Evolutionary conservation across 2,888 invertebrate genomes (phyloP).

Genomic region (Latheticus oryzae): DNA sequence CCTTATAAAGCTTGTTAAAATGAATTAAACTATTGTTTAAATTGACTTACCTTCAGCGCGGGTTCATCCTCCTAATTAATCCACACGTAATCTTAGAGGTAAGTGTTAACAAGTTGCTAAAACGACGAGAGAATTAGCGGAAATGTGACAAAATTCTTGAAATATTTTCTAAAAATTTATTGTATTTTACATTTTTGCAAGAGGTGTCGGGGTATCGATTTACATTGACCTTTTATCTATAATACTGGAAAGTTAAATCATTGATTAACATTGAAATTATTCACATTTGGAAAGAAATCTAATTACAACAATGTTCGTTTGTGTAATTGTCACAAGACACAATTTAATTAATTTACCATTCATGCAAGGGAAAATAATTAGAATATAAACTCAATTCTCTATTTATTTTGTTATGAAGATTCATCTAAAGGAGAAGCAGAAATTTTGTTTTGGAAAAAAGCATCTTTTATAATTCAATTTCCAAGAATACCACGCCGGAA

Average conservation of each 20-base stretch:
- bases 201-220: constrained; percentile 9
- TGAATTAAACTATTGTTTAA: constrained; percentile 44
- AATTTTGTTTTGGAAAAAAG: too few species aligned
- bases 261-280: constrained; percentile 1
- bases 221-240: constrained; percentile 8
- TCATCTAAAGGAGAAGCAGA: too few species aligned
- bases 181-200: too few species aligned
- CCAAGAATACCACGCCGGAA: too few species aligned
- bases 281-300: not conserved
- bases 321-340: too few species aligned
- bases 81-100: not conserved
- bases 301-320: too few species aligned
- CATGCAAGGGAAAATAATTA: too few species aligned
- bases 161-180: too few species aligned
- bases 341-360: too few species aligned
- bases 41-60: constrained; percentile 31
- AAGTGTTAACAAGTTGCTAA: constrained; percentile 14
- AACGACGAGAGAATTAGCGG: constrained; percentile 6
- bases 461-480: too few species aligned
- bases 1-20: constrained; percentile 44
- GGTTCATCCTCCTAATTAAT: constrained; percentile 8
- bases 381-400: too few species aligned
- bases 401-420: too few species aligned
- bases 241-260: not conserved
- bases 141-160: constrained; percentile 1